These are phyloP conservation scores for Saguinus imperator DNA, from an alignment of 2,113 vertebrate genomes.

Conservation along the genomic window DNA sequence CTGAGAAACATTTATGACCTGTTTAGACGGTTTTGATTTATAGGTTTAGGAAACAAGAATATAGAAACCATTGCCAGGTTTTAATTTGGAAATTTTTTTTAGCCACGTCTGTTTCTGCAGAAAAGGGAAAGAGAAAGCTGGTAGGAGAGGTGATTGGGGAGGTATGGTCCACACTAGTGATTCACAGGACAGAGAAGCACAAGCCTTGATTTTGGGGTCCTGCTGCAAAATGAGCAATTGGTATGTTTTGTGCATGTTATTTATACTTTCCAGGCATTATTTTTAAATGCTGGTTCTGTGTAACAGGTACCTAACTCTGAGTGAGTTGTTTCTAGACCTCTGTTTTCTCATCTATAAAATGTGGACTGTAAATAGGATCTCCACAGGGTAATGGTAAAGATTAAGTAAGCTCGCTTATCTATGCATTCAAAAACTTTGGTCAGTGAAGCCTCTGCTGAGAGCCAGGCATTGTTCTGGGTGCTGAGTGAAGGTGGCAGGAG, in stretches of 20 bases:
- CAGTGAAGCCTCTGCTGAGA: neutral
- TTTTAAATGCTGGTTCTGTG: neutral
- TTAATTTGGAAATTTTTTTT: constrained; percentile 77
- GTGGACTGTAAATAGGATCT: neutral
- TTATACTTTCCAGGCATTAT: neutral
- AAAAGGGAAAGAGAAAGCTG: neutral
- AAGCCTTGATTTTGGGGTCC: neutral
- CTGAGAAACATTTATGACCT: constrained; percentile 72
- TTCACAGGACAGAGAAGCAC: neutral
- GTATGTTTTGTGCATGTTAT: neutral
- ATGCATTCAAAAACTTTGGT: neutral
- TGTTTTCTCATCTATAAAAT: neutral
- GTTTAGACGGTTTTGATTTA: constrained; percentile 77
- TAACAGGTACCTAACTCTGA: neutral
- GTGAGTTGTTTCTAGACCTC: neutral
- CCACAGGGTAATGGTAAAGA: neutral
- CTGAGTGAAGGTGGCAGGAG: neutral
- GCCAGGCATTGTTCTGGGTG: neutral
- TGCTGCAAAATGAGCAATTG: neutral
- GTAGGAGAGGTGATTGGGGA: neutral
- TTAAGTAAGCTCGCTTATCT: neutral
- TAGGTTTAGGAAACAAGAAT: constrained; percentile 77
- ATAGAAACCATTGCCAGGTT: constrained; percentile 71
- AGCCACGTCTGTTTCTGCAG: constrained; percentile 61
- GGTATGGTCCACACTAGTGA: neutral